Conservation (phyloP, 2,797 vertebrate genomes). For the Trematomus bernacchii region DNA sequence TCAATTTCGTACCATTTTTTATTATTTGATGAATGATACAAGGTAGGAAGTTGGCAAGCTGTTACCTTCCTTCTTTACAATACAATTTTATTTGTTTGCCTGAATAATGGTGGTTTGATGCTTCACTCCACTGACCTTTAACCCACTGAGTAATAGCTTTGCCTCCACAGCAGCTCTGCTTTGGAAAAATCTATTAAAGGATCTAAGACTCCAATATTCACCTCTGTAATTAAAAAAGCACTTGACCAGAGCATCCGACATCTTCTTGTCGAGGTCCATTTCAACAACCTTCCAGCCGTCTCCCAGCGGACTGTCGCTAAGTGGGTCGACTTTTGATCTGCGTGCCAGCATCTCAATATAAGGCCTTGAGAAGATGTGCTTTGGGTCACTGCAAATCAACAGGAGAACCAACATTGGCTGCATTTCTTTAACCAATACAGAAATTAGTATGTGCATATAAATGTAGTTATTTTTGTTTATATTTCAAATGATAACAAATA, state of each 20-base stretch:
- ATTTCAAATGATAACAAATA: not conserved
- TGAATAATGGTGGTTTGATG: not conserved
- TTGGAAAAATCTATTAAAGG: slow-evolving; percentile 2
- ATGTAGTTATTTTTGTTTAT: not conserved
- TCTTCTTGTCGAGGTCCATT: slow-evolving; percentile 73
- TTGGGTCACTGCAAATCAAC: slow-evolving; percentile 75
- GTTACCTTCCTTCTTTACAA: not conserved
- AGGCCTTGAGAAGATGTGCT: slow-evolving; percentile 77
- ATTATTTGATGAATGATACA: not conserved
- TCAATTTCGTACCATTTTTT: not conserved
- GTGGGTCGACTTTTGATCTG: slow-evolving; percentile 79
- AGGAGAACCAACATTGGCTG: not conserved
- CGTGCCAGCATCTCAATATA: slow-evolving; percentile 79
- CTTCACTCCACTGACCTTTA: not conserved
- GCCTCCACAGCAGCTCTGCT: not conserved
- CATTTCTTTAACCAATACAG: not conserved
- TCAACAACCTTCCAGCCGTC: slow-evolving; percentile 76
- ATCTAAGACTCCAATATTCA: slow-evolving; percentile 36
- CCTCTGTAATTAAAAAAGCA: slow-evolving; percentile 82
- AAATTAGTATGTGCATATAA: not conserved
- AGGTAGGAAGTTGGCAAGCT: not conserved
- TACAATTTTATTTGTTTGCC: not conserved
- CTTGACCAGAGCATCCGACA: slow-evolving; percentile 73
- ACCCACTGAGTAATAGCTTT: not conserved
- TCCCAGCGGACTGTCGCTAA: slow-evolving; percentile 68